These are phyloP conservation scores for Exocentrus adspersus DNA, from an alignment of 2,888 invertebrate species.

Conservation along the genomic window DNA sequence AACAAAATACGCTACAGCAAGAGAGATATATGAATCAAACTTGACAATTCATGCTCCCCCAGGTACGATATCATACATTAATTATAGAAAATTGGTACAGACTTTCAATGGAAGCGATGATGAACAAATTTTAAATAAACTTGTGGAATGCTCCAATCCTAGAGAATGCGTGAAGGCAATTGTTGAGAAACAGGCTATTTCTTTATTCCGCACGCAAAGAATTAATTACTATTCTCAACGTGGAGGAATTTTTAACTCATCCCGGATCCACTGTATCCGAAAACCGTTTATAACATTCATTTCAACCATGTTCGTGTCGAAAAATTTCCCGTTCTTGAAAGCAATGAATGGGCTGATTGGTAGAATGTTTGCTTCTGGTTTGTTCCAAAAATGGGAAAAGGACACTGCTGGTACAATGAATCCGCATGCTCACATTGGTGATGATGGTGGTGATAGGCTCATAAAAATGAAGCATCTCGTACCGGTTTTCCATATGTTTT, in stretches of 20 bases:
- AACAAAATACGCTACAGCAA: not conserved
- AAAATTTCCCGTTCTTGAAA: not conserved
- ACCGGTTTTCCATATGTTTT: too few species aligned
- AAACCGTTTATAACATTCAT: too few species aligned
- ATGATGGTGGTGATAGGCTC: too few species aligned
- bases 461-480: too few species aligned
- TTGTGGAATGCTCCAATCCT: not conserved
- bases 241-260: too few species aligned
- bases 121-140: not conserved
- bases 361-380: not conserved
- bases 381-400: not conserved
- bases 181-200: not conserved
- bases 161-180: not conserved
- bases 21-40: not conserved
- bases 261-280: too few species aligned
- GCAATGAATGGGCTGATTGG: not conserved
- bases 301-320: not conserved
- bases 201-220: too few species aligned
- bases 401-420: not conserved
- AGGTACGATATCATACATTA: not conserved
- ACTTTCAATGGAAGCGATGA: too few species aligned
- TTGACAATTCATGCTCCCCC: not conserved
- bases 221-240: too few species aligned
- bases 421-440: not conserved
- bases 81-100: too few species aligned